Base-by-base conservation (phyloP, 1,140 invertebrate genomes). In the Gonatopus flavifemur region DNA sequence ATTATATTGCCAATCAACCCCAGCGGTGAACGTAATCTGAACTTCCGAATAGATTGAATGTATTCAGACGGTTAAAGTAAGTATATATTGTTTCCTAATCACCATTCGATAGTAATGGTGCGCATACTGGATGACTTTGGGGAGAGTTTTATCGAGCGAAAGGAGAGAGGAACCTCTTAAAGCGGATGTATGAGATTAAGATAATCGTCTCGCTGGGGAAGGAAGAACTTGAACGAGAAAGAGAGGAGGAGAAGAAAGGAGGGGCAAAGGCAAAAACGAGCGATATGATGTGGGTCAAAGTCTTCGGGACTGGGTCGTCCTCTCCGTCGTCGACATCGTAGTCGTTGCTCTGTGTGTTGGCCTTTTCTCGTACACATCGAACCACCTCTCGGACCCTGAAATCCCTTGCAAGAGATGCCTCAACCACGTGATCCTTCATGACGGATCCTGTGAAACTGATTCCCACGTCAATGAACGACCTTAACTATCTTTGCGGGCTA, bases 231-330 rank as follows among this genome's bases (percentile, higher is more conserved):
- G 45, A 28, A 28, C 6, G 25, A 28, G 25, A 28, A 28, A 28
- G 25, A 12, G 6, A 12, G 6, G 25, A 12, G n/a, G n/a, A n/a
- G n/a, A n/a, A n/a, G n/a, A 58, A 62, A 61, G 61, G 55, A 50
- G 47, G 41, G 60, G 55, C 49, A 53, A 58, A 56, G 57, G 67
- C 68, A 68, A 70, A 70, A 70, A 70, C 68, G 63, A 69, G 65
- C 61, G 68, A 67, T 70, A 70, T 70, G 68, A 70, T 70, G 67
- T 70, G 67, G 68, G 68, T 70, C 68, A 70, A 70, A 70, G 67
- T 70, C 67, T 66, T 59, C 60, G 55, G 55, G 67, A 70, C 66
- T 70, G 59, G 68, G 67, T 65, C 68, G 65, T 52, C 57, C 51
- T 47, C 52, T 69, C 59, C 57, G 59, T 67, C 44, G 49, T 44